Conservation (phyloP, 2,797 vertebrate species). For the Anniella stebbinsi region DNA sequence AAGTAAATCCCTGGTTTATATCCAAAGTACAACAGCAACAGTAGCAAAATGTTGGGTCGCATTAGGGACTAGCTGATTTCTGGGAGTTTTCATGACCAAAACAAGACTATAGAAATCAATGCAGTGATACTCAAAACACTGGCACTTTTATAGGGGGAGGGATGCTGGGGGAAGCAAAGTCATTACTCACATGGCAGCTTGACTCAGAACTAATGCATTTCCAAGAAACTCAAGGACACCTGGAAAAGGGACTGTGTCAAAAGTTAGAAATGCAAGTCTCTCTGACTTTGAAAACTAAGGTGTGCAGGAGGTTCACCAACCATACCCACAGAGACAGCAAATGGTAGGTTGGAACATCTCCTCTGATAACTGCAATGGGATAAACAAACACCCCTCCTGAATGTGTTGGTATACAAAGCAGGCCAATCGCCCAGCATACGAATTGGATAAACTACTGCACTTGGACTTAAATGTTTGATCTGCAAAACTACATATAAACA, state of each 20-base stretch:
- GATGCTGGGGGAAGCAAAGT: not conserved
- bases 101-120: not conserved
- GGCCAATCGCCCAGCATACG: not conserved
- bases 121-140: not conserved
- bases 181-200: not conserved
- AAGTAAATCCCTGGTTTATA: not conserved
- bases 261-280: not conserved
- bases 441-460: not conserved
- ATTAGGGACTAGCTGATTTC: not conserved
- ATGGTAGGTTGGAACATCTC: not conserved
- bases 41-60: not conserved
- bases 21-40: not conserved
- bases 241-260: not conserved
- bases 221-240: not conserved
- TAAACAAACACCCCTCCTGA: slow-evolving; percentile 1
- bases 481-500: not conserved
- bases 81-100: not conserved
- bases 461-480: not conserved
- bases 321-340: not conserved
- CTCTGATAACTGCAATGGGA: not conserved
- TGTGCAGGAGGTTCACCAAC: not conserved
- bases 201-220: slow-evolving; percentile 24
- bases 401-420: slow-evolving; percentile 3
- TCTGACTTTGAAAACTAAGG: slow-evolving; percentile 39
- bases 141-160: not conserved